phyloP scores from a whole-genome alignment of 1,140 invertebrate species.

The Pissodes strobi region DNA sequence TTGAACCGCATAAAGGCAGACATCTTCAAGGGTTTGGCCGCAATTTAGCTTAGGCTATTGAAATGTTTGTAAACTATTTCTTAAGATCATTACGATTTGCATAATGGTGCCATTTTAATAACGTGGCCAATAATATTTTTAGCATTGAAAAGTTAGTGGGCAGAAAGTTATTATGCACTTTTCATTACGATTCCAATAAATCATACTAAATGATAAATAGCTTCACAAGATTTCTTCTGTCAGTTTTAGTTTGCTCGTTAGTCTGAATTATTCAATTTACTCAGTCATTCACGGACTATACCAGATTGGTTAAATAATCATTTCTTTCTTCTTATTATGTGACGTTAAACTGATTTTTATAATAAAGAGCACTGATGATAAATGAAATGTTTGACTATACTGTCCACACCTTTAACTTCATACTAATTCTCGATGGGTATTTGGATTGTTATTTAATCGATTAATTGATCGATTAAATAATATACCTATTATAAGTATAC shows the following conservation, averaged over 20 bases:
- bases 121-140: constrained; percentile 21
- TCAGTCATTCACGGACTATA: too few relatives aligned
- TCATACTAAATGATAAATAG: constrained; percentile 19
- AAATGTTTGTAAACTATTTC: constrained; percentile 15
- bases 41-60: constrained; percentile 13
- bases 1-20: constrained; percentile 13
- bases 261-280: constrained; percentile 8
- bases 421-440: too few relatives aligned
- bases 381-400: too few relatives aligned
- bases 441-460: too few relatives aligned
- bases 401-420: too few relatives aligned
- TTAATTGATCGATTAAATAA: too few relatives aligned
- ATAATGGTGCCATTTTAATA: constrained; percentile 29
- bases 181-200: constrained; percentile 26
- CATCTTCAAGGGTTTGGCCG: constrained; percentile 4
- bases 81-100: constrained; percentile 23
- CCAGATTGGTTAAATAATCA: too few relatives aligned
- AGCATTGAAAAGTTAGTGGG: constrained; percentile 21
- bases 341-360: too few relatives aligned
- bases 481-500: too few relatives aligned
- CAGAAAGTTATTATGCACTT: constrained; percentile 21
- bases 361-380: too few relatives aligned
- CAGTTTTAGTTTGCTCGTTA: constrained; percentile 8
- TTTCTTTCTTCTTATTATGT: too few relatives aligned
- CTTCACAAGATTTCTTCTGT: constrained; percentile 7